These are phyloP conservation scores for Hymenochirus boettgeri DNA, from an alignment of 2,113 vertebrate genomes.

Conservation along the genomic window DNA sequence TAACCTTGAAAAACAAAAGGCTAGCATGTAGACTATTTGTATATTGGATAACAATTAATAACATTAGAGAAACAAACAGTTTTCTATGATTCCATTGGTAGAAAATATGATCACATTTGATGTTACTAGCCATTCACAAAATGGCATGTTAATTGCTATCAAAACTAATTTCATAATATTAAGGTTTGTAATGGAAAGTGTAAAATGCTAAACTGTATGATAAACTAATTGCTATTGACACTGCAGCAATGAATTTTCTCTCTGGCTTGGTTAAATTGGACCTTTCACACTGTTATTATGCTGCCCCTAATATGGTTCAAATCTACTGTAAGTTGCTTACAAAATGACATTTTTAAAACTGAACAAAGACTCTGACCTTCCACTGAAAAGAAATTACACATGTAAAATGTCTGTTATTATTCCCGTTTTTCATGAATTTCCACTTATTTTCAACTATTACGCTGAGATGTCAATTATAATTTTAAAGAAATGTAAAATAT, in stretches of 20 bases:
- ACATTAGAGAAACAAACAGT: too few relatives aligned
- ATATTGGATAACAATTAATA: too few relatives aligned
- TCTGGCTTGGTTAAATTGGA: constrained; percentile 16
- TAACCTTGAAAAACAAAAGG: too few relatives aligned
- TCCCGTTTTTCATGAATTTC: neutral
- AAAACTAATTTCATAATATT: too few relatives aligned
- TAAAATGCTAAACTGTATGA: neutral
- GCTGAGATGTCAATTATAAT: too few relatives aligned
- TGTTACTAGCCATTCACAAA: too few relatives aligned
- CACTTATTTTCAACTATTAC: too few relatives aligned
- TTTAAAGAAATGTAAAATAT: too few relatives aligned
- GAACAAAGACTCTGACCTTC: constrained; percentile 5
- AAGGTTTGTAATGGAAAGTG: constrained; percentile 9
- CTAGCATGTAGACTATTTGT: too few relatives aligned
- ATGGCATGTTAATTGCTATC: too few relatives aligned
- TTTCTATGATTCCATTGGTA: too few relatives aligned
- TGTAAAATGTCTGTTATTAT: neutral
- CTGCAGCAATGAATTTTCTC: neutral
- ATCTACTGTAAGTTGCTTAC: constrained; percentile 11
- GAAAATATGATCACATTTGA: too few relatives aligned
- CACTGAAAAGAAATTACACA: neutral
- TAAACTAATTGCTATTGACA: constrained; percentile 24
- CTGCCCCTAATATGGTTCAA: constrained; percentile 7
- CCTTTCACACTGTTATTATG: constrained; percentile 17
- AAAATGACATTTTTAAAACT: constrained; percentile 6